phyloP scores from a whole-genome alignment of 2,888 invertebrate species.

The Bellardia pandia region DNA sequence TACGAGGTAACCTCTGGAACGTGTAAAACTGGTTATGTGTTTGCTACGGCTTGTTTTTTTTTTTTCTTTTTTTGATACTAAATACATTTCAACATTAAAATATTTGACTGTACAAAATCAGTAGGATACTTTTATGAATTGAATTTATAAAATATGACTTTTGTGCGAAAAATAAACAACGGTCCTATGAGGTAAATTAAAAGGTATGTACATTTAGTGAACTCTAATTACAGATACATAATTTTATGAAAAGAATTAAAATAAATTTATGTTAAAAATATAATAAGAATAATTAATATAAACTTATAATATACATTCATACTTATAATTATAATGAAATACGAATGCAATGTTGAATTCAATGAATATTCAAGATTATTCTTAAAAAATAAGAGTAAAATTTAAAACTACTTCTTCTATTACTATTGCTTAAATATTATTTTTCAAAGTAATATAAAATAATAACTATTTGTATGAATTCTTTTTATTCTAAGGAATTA shows the following conservation, averaged over 20 bases:
- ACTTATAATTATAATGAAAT: neutral
- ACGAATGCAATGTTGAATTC: neutral
- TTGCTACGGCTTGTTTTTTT: neutral
- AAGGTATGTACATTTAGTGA: constrained; percentile 21
- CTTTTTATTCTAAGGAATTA: constrained; percentile 3
- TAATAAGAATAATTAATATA: neutral
- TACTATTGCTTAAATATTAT: constrained; percentile 12
- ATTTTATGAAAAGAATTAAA: neutral
- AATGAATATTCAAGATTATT: neutral
- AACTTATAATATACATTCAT: constrained; percentile 6
- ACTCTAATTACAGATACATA: neutral
- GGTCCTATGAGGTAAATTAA: constrained; percentile 8
- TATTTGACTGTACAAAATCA: constrained; percentile 14
- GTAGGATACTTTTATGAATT: constrained; percentile 7
- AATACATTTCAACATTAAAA: constrained; percentile 9
- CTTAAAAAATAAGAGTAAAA: constrained; percentile 4
- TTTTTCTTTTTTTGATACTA: neutral
- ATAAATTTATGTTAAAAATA: neutral
- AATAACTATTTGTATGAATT: neutral
- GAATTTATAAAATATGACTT: constrained; percentile 10
- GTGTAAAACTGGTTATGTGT: constrained; percentile 17
- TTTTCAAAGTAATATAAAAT: neutral
- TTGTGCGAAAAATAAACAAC: constrained; percentile 12
- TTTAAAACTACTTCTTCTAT: neutral
- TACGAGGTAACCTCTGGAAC: constrained; percentile 37